Base-by-base conservation (phyloP, 1,140 invertebrate genomes). In the Chrysopa pallens region DNA sequence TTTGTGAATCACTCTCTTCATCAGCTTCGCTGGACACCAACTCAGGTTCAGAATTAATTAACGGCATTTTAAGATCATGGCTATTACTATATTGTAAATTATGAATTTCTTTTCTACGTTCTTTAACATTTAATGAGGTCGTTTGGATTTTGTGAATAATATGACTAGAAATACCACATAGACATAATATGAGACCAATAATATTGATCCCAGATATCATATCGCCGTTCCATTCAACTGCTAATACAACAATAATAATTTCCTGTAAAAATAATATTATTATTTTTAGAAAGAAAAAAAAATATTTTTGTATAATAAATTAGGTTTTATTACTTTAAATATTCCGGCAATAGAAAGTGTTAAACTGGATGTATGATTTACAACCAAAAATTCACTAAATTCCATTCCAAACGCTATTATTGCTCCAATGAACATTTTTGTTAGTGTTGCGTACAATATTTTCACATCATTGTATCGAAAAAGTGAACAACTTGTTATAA, bases 311-410 rank as follows among this genome's bases (percentile, higher is more conserved):
- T 4, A 29, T 38, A 46, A 42, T 27, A 42, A 37, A 40, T 40
- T 48, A 3, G 17, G 17, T 23, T 23, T n/a, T 5, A 23, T 63
- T 68, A 93, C 92, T 78, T 98, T 98, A 57, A 96, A 84, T 58
- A 98, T 92, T 39, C 93, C 92, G 43, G 89, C 79, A 52, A 98
- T 85, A 6, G 90, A 90, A 27, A 98, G 67, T 4, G 94, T 98
- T 29, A 98, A 76, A 73, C 92, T 94, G 53, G 94, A 98, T n/a
- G 92, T 96, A 56, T 85, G 80, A 12, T 81, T 81, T 39, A 98
- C 74, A 38, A 98, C 78, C 43, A 96, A 66, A 61, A 90, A 97
- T 67, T 98, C 94, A 57, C 78, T 80, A 46, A 93, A 66, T 74
- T 98, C 95, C 84, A 98, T 89, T 40, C 80, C 71, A 64, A 97